These are phyloP conservation scores for Dysidea cf. avara DNA, from an alignment of 37 sponge, comb jelly and placozoan genomes.

Conservation along the genomic window DNA sequence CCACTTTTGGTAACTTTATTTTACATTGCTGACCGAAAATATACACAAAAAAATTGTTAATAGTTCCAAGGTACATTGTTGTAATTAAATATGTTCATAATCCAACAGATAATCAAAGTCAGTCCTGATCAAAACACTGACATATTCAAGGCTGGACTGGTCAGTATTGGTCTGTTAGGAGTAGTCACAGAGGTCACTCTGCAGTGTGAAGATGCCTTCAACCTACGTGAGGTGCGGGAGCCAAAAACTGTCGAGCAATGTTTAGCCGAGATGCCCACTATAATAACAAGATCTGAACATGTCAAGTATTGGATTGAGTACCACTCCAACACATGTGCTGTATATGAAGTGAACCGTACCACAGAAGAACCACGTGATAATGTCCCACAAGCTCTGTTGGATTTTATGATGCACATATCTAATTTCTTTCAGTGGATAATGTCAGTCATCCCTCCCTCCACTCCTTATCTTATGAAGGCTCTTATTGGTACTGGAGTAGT, in stretches of 20 bases:
- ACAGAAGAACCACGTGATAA: conserved; percentile 31
- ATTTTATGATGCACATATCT: conserved; percentile 1
- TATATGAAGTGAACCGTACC: conserved; percentile 40
- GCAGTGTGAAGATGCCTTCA: conserved; percentile 46
- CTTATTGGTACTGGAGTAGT: conserved; percentile 23
- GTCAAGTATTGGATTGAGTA: conserved; percentile 75
- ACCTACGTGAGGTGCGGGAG: conserved; percentile 33
- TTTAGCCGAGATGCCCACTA: conserved; percentile 14
- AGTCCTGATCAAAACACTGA: conserved; percentile 22
- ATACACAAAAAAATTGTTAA: no score
- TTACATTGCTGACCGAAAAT: no score
- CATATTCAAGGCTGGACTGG: conserved; percentile 66
- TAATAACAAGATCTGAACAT: conserved; percentile 38
- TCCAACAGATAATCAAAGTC: background rate
- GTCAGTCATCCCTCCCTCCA: conserved; percentile 28
- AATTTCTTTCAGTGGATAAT: conserved; percentile 18
- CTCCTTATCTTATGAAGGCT: conserved; percentile 21
- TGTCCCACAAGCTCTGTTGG: background rate
- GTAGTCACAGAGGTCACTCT: conserved; percentile 74
- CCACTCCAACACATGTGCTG: conserved; percentile 40
- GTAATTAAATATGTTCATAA: no score
- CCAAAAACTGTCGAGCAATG: conserved; percentile 33
- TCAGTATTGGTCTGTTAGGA: conserved; percentile 72
- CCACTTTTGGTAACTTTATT: no score
- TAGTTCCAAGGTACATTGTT: no score